phyloP scores from a whole-genome alignment of 2,888 invertebrate genomes.

The Arge pagana region DNA sequence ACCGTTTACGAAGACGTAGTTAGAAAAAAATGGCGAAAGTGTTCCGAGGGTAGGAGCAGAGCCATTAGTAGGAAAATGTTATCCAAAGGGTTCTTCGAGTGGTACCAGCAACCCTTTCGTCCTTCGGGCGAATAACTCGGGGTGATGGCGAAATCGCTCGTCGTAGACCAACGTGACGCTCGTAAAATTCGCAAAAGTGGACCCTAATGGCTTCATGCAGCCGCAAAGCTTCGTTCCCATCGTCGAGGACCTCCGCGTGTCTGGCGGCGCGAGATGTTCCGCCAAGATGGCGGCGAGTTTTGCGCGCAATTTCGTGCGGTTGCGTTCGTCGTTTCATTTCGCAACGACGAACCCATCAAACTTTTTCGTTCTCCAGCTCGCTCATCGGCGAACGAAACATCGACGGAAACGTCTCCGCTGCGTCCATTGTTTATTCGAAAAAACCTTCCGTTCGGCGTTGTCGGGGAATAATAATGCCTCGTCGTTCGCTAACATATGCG shows the following conservation, averaged over 20 bases:
- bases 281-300: no score
- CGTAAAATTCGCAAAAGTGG: conserved; percentile 10
- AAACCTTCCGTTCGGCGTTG: background rate
- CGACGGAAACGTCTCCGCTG: background rate
- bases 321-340: background rate
- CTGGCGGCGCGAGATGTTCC: no score
- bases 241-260: background rate
- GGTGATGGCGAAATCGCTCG: conserved; percentile 2
- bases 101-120: conserved; percentile 46
- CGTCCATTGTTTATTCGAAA: no score
- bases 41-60: conserved; percentile 31
- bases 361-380: background rate
- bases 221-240: background rate
- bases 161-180: background rate
- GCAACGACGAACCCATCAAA: background rate
- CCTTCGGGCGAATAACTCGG: conserved; percentile 36
- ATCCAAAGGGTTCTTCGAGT: conserved; percentile 52
- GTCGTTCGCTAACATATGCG: conserved; percentile 52
- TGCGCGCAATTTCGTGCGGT: background rate
- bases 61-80: conserved; percentile 58
- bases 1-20: background rate
- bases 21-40: background rate
- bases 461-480: conserved; percentile 48
- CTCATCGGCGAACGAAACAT: background rate
- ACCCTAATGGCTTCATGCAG: conserved; percentile 9